Evolutionary conservation across 1,140 invertebrate species (phyloP), one percentile per base, ranked within the genome.

Genomic region (Zaprionus ornatus): DNA sequence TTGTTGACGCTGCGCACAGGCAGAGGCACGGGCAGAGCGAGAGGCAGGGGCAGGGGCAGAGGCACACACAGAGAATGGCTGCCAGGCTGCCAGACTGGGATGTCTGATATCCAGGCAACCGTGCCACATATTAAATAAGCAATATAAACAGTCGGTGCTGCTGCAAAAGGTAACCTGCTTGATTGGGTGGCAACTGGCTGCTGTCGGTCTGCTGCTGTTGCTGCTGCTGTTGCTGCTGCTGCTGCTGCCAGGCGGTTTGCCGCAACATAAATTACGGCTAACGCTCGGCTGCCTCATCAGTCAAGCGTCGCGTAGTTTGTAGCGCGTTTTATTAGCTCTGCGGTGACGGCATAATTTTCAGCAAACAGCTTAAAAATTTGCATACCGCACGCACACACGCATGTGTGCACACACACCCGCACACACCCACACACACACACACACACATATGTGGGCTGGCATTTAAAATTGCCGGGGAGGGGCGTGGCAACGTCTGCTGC

Each of bases 121-220:
- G 80, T 80, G 84, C 77, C 80, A 88, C 84, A 87, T 87, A 87
- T 87, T 87, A 88, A 87, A 87, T 88, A 87, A 87, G 84, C 83
- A 88, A 87, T 84, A 88, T 88, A 84, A 80, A 88, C 83, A 84
- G 72, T 59, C 50, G 40, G n/a, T 35, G 48, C 25, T 55, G 81
- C 60, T 83, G 82, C 69, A 85, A 84, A 45, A 77, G 82, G 82
- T 85, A 60, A 67, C 69, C 48, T 17, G 52, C 64, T 67, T 68
- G 76, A 80, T 74, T 77, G 75, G 67, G 79, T 50, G 59, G 52
- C 56, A 56, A 21, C 19, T 35, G 35, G 52, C 45, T 56, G 21
- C 32, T 23, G 59, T 0, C 15, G 48, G n/a, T n/a, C 9, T 23
- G 17, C 17, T 42, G 54, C 37, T 42, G 42, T 17, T 32, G 70